phyloP scores from a whole-genome alignment of 2,113 vertebrate species.

The Dermatemys mawii region DNA sequence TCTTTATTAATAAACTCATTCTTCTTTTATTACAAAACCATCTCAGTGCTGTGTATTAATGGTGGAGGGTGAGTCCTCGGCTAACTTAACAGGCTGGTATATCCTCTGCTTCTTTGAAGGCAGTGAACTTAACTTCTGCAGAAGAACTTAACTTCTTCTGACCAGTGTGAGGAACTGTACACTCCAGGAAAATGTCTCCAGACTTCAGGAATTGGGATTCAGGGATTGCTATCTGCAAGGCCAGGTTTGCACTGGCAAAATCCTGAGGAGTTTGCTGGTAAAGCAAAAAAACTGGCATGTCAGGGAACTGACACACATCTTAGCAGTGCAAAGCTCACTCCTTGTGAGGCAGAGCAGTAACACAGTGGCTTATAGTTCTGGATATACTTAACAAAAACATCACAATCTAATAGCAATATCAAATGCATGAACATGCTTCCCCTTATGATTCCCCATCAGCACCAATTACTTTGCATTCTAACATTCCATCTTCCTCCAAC shows the following conservation, averaged over 20 bases:
- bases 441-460: neutral
- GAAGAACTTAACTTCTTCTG: neutral
- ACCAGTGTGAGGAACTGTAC: neutral
- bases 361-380: neutral
- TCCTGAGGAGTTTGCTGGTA: neutral
- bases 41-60: neutral
- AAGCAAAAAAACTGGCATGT: no score
- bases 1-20: neutral
- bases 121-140: neutral
- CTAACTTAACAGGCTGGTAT: neutral
- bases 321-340: neutral
- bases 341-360: neutral
- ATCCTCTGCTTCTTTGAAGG: neutral
- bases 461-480: neutral
- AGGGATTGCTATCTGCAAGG: neutral
- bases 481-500: neutral
- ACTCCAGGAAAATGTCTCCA: neutral
- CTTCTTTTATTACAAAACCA: neutral
- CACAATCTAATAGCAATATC: neutral
- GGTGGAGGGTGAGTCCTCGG: neutral
- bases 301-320: neutral
- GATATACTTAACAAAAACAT: neutral
- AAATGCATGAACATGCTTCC: constrained; percentile 15
- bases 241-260: neutral
- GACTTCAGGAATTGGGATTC: neutral